phyloP scores from a whole-genome alignment of 2,113 vertebrate genomes.

The Chionis minor region DNA sequence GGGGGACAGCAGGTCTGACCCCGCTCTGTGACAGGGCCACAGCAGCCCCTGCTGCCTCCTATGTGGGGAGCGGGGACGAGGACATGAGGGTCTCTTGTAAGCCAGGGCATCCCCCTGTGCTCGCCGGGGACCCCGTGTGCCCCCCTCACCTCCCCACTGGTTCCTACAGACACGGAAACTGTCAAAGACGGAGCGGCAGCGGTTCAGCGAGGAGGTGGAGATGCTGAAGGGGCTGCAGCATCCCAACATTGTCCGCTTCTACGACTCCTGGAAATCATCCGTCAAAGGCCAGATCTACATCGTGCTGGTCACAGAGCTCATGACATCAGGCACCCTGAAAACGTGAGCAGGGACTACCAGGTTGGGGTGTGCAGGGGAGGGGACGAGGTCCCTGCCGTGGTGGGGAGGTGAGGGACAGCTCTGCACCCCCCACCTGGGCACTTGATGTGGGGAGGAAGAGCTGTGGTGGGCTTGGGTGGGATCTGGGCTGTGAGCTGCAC shows the following conservation, averaged over 20 bases:
- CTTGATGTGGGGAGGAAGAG: rapidly evolving
- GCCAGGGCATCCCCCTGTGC: not conserved
- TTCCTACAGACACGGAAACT: slow-evolving; percentile 83
- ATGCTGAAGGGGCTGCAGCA: slow-evolving; percentile 96
- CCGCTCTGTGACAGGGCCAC: rapidly evolving
- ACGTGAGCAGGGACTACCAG: slow-evolving; percentile 78
- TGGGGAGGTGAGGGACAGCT: not conserved
- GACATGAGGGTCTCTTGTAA: rapidly evolving
- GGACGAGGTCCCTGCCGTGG: rapidly evolving
- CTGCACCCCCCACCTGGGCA: not conserved
- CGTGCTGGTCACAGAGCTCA: slow-evolving; percentile 93
- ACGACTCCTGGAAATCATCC: slow-evolving; percentile 90
- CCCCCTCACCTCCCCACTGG: not conserved
- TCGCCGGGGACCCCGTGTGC: rapidly evolving
- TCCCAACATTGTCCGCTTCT: slow-evolving; percentile 97
- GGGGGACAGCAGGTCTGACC: not conserved
- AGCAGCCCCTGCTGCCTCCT: not conserved
- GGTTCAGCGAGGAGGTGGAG: slow-evolving; percentile 92
- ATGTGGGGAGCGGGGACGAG: rapidly evolving
- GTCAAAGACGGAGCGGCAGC: slow-evolving; percentile 83
- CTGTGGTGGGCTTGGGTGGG: not conserved
- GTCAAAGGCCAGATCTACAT: slow-evolving; percentile 88
- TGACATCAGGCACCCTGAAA: slow-evolving; percentile 96
- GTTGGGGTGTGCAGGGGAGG: not conserved
- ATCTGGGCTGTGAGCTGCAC: not conserved